phyloP scores from a whole-genome alignment of 2,888 invertebrate species.

The Tinea trinotella region DNA sequence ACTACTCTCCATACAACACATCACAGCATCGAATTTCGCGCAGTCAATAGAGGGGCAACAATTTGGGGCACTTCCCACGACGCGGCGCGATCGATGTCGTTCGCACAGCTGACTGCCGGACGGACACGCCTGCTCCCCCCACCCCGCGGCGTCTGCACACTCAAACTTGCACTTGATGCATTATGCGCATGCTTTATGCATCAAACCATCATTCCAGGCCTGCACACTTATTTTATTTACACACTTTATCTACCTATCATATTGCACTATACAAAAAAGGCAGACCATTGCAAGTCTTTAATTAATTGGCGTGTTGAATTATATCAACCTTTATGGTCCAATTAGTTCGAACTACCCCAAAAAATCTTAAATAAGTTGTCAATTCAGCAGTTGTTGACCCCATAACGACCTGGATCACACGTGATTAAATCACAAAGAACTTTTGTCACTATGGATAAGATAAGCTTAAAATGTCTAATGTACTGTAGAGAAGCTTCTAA shows the following conservation, averaged over 20 bases:
- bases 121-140: slow-evolving; percentile 31
- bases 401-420: slow-evolving; percentile 61
- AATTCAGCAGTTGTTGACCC: slow-evolving; percentile 64
- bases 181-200: slow-evolving; percentile 30
- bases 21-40: slow-evolving; percentile 29
- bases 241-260: neutral
- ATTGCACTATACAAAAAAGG: neutral
- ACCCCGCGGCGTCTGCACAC: slow-evolving; percentile 11
- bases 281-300: neutral
- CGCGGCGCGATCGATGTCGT: slow-evolving; percentile 42
- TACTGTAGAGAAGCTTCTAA: neutral
- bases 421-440: slow-evolving; percentile 56
- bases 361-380: slow-evolving; percentile 32
- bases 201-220: slow-evolving; percentile 10
- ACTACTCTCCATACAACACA: slow-evolving; percentile 16
- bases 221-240: slow-evolving; percentile 1
- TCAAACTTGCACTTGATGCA: slow-evolving; percentile 29
- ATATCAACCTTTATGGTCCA: neutral
- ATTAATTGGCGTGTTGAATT: neutral
- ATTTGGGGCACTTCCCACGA: slow-evolving; percentile 61
- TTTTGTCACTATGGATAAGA: slow-evolving; percentile 14
- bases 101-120: slow-evolving; percentile 66
- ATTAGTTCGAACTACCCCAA: neutral
- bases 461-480: slow-evolving; percentile 3
- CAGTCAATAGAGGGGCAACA: slow-evolving; percentile 42